phyloP scores from a whole-genome alignment of 2,113 vertebrate species.

The Phyllopteryx taeniolatus region DNA sequence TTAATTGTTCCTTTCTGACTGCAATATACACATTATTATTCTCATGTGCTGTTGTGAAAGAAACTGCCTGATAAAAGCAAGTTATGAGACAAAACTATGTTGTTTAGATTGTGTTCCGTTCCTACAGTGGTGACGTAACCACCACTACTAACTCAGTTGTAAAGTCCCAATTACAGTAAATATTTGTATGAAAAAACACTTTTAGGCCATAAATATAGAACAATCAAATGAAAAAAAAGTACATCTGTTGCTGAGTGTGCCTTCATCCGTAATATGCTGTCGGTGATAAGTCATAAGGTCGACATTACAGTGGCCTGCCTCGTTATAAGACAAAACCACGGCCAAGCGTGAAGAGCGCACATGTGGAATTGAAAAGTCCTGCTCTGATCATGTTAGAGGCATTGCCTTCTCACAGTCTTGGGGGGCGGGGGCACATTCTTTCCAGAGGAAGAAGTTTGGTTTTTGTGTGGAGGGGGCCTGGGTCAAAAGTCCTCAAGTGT shows the following conservation, averaged over 20 bases:
- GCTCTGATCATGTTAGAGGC: slow-evolving; percentile 22
- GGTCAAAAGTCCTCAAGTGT: slow-evolving; percentile 61
- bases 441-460: slow-evolving; percentile 63
- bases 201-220: too few species aligned
- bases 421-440: slow-evolving; percentile 64
- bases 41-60: background rate
- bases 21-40: background rate
- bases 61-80: background rate
- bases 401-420: slow-evolving; percentile 50
- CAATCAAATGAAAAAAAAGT: too few species aligned
- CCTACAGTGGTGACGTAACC: too few species aligned
- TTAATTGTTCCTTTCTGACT: background rate
- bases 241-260: too few species aligned
- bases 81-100: too few species aligned
- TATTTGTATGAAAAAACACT: too few species aligned
- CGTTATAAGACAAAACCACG: background rate
- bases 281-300: too few species aligned
- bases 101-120: too few species aligned
- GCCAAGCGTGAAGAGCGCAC: slow-evolving; percentile 1
- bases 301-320: too few species aligned
- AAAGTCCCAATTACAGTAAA: too few species aligned
- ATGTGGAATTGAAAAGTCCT: slow-evolving; percentile 27
- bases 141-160: too few species aligned
- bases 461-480: slow-evolving; percentile 1
- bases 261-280: too few species aligned